These are phyloP conservation scores for Chaenogobius annularis DNA, from an alignment of 2,113 vertebrate species.

Conservation along the genomic window DNA sequence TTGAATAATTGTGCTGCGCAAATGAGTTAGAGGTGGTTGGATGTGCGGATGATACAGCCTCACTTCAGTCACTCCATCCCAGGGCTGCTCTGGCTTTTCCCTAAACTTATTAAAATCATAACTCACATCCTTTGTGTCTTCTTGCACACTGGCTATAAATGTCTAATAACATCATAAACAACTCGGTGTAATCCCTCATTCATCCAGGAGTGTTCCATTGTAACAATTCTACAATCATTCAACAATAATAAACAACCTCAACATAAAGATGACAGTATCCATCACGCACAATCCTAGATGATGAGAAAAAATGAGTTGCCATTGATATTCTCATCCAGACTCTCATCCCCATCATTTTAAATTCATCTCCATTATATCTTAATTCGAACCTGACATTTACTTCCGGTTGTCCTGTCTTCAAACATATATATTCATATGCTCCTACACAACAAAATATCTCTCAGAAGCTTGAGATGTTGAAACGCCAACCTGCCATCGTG, in stretches of 20 bases:
- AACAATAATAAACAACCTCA: conserved; percentile 19
- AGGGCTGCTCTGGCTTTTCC: no score
- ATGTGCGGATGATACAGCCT: no score
- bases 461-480: conserved; percentile 23
- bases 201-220: no score
- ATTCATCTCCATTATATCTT: conserved; percentile 11
- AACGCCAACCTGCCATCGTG: conserved; percentile 38
- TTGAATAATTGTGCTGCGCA: no score
- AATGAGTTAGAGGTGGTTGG: no score
- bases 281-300: conserved; percentile 14
- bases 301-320: background rate
- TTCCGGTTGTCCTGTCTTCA: background rate
- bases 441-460: conserved; percentile 22
- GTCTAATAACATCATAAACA: conserved; percentile 18
- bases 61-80: no score
- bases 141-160: conserved; percentile 12
- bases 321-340: background rate
- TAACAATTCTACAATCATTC: no score
- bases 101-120: background rate
- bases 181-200: no score
- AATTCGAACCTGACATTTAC: background rate
- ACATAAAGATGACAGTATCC: conserved; percentile 14
- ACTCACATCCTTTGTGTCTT: background rate
- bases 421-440: conserved; percentile 7
- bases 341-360: background rate